Evolutionary conservation across 2,888 invertebrate genomes (phyloP).

Genomic region (Lucinisca nassula): DNA sequence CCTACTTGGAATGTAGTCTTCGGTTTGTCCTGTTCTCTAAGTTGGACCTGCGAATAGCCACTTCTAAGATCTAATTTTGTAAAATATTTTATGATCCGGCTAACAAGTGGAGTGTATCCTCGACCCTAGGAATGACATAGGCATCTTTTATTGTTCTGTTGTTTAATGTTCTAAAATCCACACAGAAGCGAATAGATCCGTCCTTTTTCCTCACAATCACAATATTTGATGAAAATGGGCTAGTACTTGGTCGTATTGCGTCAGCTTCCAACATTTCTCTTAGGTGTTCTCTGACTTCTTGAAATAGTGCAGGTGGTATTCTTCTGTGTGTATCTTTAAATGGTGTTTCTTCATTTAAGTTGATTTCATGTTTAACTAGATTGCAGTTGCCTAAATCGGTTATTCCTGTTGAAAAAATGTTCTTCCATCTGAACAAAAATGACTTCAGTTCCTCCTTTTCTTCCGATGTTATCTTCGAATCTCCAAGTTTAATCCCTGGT

Average conservation of each 20-base stretch:
- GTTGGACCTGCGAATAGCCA: background rate
- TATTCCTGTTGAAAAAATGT: background rate
- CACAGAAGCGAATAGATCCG: background rate
- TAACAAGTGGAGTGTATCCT: background rate
- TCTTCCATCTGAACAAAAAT: background rate
- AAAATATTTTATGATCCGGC: background rate
- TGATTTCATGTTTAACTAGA: background rate
- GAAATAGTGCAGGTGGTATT: no score
- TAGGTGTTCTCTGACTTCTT: background rate
- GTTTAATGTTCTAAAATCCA: background rate
- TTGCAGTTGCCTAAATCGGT: background rate
- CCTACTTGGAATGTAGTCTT: background rate
- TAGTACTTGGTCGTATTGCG: background rate
- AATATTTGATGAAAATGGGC: conserved; percentile 1
- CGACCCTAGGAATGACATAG: background rate
- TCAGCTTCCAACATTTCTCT: background rate
- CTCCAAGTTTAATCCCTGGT: background rate
- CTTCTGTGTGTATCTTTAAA: background rate
- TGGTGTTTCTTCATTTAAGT: background rate
- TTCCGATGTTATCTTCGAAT: background rate
- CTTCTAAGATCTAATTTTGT: background rate
- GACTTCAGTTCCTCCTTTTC: background rate
- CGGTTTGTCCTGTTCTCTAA: background rate
- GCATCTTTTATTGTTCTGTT: background rate
- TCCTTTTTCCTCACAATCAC: background rate